Evolutionary conservation across 2,888 invertebrate genomes (phyloP), one percentile per base, ranked within the genome.

Genomic region (Axea sp.): DNA sequence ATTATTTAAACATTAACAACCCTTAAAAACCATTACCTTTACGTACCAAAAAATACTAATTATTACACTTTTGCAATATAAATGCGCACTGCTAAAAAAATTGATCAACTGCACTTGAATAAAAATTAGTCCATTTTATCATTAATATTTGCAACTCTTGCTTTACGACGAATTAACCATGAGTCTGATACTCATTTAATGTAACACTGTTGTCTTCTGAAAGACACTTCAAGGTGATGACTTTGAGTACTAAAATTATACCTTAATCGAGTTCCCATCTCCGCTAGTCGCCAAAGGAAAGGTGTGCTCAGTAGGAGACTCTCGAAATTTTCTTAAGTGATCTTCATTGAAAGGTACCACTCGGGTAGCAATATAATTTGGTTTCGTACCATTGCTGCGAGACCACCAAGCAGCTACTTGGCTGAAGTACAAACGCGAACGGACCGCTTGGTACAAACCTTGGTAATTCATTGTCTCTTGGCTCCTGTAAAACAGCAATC

Each of bases 361-460:
- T 37, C 83, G 78, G 3, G 83, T 86, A 83, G 89, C 88, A 83
- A 86, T 88, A 86, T 86, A 89, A 86, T 77, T 87, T 78, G 82
- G 89, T 80, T 79, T 87, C 77, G 80, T 43, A 19, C 81, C 89
- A 77, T 83, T 84, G 77, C 86, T 88, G 49, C 84, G 81, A 30
- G 92, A 91, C 81, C 94, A 91, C 98, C 98, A 98, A 57, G 98
- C 96, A 47, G 96, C 95, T 77, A 98, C 92, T 90, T 98, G 98
- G 2, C 98, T 98, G 90, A 98, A 98, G 89, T 97, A 96, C 69
- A 98, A 91, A 88, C 97, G 96, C 3, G 98, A 98, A 75, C 97
- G 92, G 41, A 98, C 94, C 45, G 98, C 98, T 88, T 96, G 96
- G 84, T 97, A 91, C 78, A 98, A 90, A 88, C 95, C 95, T 82